Evolutionary conservation across 2,797 vertebrate genomes (phyloP), one percentile per base, ranked within the genome.

Genomic region (Antrozous pallidus): DNA sequence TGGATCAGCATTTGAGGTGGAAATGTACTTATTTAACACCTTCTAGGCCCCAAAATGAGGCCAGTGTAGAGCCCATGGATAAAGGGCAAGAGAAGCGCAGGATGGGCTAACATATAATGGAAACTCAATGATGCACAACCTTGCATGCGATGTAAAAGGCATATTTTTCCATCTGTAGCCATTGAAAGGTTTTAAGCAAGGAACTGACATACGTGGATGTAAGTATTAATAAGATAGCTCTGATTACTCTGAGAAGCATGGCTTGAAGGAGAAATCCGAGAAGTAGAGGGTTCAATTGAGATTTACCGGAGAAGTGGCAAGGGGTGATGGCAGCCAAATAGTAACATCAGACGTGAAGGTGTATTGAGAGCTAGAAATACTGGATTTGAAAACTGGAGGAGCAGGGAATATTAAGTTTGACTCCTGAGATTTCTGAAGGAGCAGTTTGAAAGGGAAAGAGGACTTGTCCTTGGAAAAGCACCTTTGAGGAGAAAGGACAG

Each of bases 221-320:
- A 16, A 17, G 28, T 20, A 1, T 63, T 74, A 40, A 40, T 54
- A 36, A 18, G 61, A 61, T 20, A 14, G 13, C 24, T 85, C 49
- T 63, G 70, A 42, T 18, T 20, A 0, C 13, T 40, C 33, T 38
- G 7, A 0, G 2, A 47, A 51, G 2, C 4, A 18, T 8, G 16
- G 26, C 31, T 17, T 82, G 20, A 14, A 86, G 78, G 69, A 51
- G 36, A 86, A 90, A 86, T 74, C 18, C 75, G 28, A 81, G 36
- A 47, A 47, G 31, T 28, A 8, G 17, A 16, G 10, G 12, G 3
- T 58, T 24, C n/a, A 36, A 1, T 5, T 74, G 54, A 24, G 49
- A 65, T 5, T 36, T 56, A n/a, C 3, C 61, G 17, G 54, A 69
- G 18, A 86, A 79, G 58, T 42, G 5, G 42, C 26, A 51, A 42